Percentiles rank a stretch among this genome's conserved stretches.
These are phyloP conservation scores for Steinernema hermaphroditum DNA, from an alignment of 2,888 invertebrate species.

Conservation along the genomic window DNA sequence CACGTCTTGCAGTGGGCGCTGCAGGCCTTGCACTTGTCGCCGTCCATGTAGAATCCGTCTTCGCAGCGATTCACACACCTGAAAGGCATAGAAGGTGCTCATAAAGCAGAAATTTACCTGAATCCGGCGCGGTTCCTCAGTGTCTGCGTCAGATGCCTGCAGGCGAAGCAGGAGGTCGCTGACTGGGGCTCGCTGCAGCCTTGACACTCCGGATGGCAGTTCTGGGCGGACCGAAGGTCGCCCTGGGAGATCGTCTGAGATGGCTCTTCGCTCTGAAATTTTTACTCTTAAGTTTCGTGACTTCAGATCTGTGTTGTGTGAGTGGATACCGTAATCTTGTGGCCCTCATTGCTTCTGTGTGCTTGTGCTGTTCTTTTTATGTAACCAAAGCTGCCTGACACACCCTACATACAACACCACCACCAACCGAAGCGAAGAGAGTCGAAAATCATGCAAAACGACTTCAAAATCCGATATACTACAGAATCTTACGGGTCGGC, in stretches of 20 bases:
- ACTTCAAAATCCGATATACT: constrained; percentile 6
- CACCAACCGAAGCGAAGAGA: background rate
- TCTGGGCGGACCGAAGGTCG: constrained; percentile 58
- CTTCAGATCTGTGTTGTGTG: background rate
- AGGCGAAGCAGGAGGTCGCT: constrained; percentile 62
- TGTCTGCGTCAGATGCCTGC: constrained; percentile 60
- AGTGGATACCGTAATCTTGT: background rate
- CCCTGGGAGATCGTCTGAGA: constrained; percentile 45
- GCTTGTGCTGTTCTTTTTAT: background rate
- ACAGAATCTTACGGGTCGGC: background rate
- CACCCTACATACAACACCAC: background rate
- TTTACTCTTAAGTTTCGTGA: too few relatives aligned
- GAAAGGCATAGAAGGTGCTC: background rate
- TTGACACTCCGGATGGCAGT: constrained; percentile 61
- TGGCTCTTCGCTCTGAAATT: constrained; percentile 22
- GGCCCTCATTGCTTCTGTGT: background rate
- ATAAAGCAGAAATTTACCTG: constrained; percentile 49
- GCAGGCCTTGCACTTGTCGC: constrained; percentile 63
- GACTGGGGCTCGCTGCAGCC: constrained; percentile 55
- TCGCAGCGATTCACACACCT: constrained; percentile 64
- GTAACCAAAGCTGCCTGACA: background rate
- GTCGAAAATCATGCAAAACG: constrained; percentile 3
- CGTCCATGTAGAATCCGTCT: constrained; percentile 61
- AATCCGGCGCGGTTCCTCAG: constrained; percentile 64
- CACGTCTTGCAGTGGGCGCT: constrained; percentile 61